Evolutionary conservation across 2,113 vertebrate genomes (phyloP), one percentile per base, ranked within the genome.

Genomic region (Rattus rattus): DNA sequence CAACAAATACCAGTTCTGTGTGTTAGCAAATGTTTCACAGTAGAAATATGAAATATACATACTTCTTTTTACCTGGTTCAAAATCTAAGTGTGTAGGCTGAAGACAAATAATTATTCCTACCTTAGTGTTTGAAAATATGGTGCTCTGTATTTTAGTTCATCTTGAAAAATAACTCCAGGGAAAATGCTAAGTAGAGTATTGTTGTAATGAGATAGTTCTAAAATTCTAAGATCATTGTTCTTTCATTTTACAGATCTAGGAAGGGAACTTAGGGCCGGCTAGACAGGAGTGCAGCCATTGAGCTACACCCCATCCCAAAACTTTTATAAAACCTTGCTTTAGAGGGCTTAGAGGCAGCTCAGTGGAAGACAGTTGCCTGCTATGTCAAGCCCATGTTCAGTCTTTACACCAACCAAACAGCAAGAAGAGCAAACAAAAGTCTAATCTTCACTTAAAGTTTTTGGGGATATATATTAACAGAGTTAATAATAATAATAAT

Each of bases 131-230:
- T 59, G n/a, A 69, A 87, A 90, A 70, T 94, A 73, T 75, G 86
- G 91, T 90, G 56, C n/a, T 93, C 33, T n/a, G 52, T 85, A 22
- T 86, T 90, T 95, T 86, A 86, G 49, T 95, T 90, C 28, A 63
- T 69, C 86, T 24, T 90, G 63, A 93, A 87, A 81, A 88, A 56
- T 65, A 83, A 36, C 24, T 47, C 13, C 43, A 43, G 91, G 30
- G 90, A 54, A 85, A 85, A 81, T 9, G 49, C 80, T 90, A 59
- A 52, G 8, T 49, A 8, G 20, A 92, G 47, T 24, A 28, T 30
- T 88, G 17, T 33, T 70, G 20, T 54, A 94, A 89, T 33, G 61
- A 88, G 90, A 65, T 49, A 43, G 26, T 49, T 90, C 7, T 75
- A 43, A 47, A 83, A 93, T 94, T 14, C 54, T 67, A 54, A 89